Conservation (phyloP, 2,888 invertebrate genomes). For the Nudaria mundana region DNA sequence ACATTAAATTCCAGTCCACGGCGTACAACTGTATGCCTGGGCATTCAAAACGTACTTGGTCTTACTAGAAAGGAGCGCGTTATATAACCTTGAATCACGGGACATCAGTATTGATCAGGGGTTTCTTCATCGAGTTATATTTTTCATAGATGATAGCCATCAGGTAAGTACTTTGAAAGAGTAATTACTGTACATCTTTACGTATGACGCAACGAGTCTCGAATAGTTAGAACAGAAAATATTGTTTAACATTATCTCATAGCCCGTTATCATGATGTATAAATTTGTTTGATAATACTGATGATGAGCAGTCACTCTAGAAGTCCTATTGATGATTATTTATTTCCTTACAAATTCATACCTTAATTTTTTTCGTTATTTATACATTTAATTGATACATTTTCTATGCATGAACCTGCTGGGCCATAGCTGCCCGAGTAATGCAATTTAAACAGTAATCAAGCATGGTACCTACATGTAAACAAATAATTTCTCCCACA, state of each 20-base stretch:
- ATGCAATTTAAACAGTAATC: neutral
- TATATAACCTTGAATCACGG: conserved; percentile 81
- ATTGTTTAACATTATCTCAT: no score
- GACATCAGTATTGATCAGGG: conserved; percentile 71
- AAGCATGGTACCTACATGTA: conserved; percentile 14
- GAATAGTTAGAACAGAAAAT: no score
- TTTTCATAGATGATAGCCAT: conserved; percentile 31
- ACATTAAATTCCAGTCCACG: conserved; percentile 15
- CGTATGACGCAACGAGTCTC: conserved; percentile 22
- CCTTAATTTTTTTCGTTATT: no score
- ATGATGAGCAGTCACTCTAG: no score
- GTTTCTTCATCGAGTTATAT: conserved; percentile 39
- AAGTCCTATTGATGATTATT: no score
- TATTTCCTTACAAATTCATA: no score
- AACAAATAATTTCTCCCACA: conserved; percentile 24
- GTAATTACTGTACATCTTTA: conserved; percentile 7
- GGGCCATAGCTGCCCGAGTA: no score
- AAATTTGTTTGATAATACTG: no score
- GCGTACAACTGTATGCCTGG: conserved; percentile 33
- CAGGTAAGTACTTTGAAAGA: conserved; percentile 39
- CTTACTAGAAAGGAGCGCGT: conserved; percentile 63
- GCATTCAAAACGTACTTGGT: conserved; percentile 37
- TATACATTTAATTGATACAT: no score
- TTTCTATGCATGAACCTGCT: no score
- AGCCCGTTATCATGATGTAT: no score